Evolutionary conservation across 1,140 invertebrate genomes (phyloP).

Genomic region (Daktulosphaira vitifoliae): DNA sequence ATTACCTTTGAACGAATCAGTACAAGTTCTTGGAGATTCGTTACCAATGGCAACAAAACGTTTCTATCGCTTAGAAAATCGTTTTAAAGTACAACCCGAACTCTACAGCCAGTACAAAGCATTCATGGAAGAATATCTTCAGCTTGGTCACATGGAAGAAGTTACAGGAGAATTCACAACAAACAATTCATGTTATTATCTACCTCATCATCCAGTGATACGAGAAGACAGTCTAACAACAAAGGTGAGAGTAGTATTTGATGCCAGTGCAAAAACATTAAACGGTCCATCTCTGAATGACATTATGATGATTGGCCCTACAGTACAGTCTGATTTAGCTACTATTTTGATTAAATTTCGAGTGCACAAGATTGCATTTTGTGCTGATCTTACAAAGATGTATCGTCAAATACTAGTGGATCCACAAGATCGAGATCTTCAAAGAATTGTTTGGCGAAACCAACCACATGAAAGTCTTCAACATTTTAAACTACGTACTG

Average conservation of each 20-base stretch:
- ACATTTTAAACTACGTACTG: slow-evolving; percentile 41
- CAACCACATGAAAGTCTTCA: slow-evolving; percentile 37
- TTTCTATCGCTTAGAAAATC: neutral
- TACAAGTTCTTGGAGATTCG: neutral
- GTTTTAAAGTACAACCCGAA: neutral
- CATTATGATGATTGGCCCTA: slow-evolving; percentile 39
- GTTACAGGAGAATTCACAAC: neutral
- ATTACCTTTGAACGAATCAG: neutral
- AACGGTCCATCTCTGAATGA: slow-evolving; percentile 39
- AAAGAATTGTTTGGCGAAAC: slow-evolving; percentile 45
- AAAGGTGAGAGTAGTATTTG: slow-evolving; percentile 42
- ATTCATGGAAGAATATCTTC: slow-evolving; percentile 40
- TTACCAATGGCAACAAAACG: neutral
- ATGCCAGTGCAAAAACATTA: slow-evolving; percentile 40
- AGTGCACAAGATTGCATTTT: slow-evolving; percentile 40
- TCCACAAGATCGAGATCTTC: slow-evolving; percentile 41
- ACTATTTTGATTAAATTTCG: slow-evolving; percentile 42
- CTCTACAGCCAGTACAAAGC: slow-evolving; percentile 33
- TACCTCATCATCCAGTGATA: slow-evolving; percentile 40
- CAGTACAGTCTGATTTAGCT: slow-evolving; percentile 42
- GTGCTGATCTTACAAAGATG: slow-evolving; percentile 44
- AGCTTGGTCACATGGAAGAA: slow-evolving; percentile 37
- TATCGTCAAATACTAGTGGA: slow-evolving; percentile 44
- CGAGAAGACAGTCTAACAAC: slow-evolving; percentile 5
- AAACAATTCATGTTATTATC: slow-evolving; percentile 20